Conservation (phyloP, 2,113 vertebrate species). For the Nycticebus coucang region DNA sequence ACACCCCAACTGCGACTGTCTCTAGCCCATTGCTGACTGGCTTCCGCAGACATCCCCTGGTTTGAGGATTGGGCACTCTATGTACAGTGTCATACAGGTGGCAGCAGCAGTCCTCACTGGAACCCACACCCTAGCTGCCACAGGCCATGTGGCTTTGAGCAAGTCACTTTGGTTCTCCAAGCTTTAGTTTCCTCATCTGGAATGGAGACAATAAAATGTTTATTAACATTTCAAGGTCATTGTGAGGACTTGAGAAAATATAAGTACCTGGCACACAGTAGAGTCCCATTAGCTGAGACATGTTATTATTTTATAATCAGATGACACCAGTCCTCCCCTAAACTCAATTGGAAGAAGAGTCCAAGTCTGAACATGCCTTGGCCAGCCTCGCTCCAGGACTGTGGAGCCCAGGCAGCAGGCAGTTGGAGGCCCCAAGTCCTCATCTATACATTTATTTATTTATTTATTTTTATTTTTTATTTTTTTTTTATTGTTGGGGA, state of each 20-base stretch:
- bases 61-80: rapidly evolving
- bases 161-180: background rate
- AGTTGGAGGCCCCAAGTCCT: rapidly evolving
- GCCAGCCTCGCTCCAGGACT: background rate
- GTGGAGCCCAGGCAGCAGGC: rapidly evolving
- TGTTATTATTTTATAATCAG: background rate
- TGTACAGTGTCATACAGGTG: background rate
- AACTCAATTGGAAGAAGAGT: background rate
- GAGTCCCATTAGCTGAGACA: background rate
- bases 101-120: background rate
- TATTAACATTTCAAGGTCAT: background rate
- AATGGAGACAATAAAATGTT: background rate
- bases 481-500: too few relatives aligned
- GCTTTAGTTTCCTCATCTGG: background rate
- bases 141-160: background rate
- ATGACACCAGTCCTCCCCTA: background rate
- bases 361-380: background rate
- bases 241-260: background rate
- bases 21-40: background rate
- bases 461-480: too few relatives aligned
- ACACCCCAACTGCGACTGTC: background rate
- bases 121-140: background rate
- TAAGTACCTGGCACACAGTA: background rate
- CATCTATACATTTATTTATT: too few relatives aligned
- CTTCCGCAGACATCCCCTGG: background rate